Evolutionary conservation across 2,797 vertebrate species (phyloP), one percentile per base, ranked within the genome.

Genomic region (Sebastes aleutianus): DNA sequence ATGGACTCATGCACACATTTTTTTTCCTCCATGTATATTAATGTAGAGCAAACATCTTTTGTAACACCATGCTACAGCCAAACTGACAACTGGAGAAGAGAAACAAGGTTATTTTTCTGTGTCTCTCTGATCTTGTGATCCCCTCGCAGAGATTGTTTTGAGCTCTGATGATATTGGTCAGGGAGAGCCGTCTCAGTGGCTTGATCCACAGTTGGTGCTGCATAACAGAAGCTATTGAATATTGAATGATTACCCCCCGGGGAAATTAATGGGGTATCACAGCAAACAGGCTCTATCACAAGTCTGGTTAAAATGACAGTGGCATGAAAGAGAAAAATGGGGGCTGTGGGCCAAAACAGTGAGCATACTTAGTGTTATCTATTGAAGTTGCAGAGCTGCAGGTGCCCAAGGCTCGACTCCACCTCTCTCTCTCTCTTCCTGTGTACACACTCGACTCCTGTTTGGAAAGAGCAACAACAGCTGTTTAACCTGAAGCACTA

Each of bases 201-300:
- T 86, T 87, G 73, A 91, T 83, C 89, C 80, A 84, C 82, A 86
- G 88, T 88, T 76, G 80, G 74, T 78, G 85, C 85, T 58, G 80
- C 85, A 83, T 86, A 89, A 90, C 86, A 87, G 78, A 82, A 76
- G 88, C 90, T 89, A 90, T 87, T 95, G 94, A 94, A 94, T 94
- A 94, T 93, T 94, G 91, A 93, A 93, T 92, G 89, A 94, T 93
- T 90, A 68, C 85, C 77, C 93, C 81, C 85, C 3, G 82, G 94
- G 94, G 95, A 96, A 95, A 95, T 95, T 91, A 95, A 93, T 86
- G 78, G 76, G 76, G 80, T 85, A 91, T 89, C 89, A 83, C 76
- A 91, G 89, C 83, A 87, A 92, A 92, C 58, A 27, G 84, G 71
- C 78, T 85, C 83, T 26, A 84, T 93, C 90, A 85, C 85, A 85